These are phyloP conservation scores for Seladonia tumulorum DNA, from an alignment of 2,888 invertebrate genomes.

Conservation along the genomic window DNA sequence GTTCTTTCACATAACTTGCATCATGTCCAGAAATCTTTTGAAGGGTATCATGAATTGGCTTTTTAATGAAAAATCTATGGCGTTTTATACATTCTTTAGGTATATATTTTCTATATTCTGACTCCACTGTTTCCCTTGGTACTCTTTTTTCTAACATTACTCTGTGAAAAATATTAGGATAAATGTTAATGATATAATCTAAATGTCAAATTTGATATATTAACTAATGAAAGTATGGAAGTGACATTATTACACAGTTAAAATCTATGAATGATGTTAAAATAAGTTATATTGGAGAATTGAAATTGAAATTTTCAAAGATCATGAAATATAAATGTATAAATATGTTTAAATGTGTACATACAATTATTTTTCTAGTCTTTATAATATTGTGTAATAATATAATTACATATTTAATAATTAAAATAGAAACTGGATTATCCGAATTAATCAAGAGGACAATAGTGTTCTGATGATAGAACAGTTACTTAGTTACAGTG, in stretches of 20 bases:
- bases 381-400: too few species aligned
- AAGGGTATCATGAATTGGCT: conserved; percentile 90
- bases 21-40: conserved; percentile 87
- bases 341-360: neutral
- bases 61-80: conserved; percentile 91
- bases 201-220: neutral
- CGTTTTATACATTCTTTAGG: conserved; percentile 91
- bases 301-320: neutral
- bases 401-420: too few species aligned
- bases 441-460: too few species aligned
- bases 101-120: conserved; percentile 93
- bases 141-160: conserved; percentile 91
- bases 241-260: neutral
- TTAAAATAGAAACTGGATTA: too few species aligned
- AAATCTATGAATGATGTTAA: neutral
- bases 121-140: conserved; percentile 88
- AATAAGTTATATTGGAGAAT: neutral
- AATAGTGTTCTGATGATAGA: too few species aligned
- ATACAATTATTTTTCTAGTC: too few species aligned
- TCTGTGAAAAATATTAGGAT: conserved; percentile 84
- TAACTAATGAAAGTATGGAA: too few species aligned
- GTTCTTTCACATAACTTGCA: conserved; percentile 90
- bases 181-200: neutral
- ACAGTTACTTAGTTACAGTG: neutral
- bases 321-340: neutral